Base-by-base conservation (phyloP, 2,797 vertebrate genomes). In the Luscinia megarhynchos region DNA sequence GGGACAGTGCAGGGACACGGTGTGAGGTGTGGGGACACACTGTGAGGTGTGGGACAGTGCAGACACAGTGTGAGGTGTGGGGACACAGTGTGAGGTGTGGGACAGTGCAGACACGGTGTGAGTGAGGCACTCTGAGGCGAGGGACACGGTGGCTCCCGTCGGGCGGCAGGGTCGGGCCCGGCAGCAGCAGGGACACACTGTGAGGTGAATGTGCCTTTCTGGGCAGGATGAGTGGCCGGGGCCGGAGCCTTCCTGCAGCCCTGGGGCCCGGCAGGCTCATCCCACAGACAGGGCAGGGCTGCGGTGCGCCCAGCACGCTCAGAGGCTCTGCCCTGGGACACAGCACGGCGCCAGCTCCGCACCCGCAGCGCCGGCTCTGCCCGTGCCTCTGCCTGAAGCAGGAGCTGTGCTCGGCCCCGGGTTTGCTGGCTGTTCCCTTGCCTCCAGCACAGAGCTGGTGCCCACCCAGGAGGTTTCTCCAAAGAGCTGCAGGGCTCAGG, bases 381-480 rank as follows among this genome's bases (percentile, higher is more conserved):
- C 55, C 61, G 61, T 40, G 2, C 19, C 69, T 54, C 17, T 9
- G n/a, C 3, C 2, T 10, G 15, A 14, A 61, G 21, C 36, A 64
- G 79, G 36, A 68, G 26, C 41, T 46, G 55, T 36, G 69, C 70
- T 59, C 36, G 8, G 8, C 73, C 53, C 53, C 5, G 0, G 34
- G 58, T 21, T 76, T 62, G 27, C 64, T 8, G 8, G 41, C 51
- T 1, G 2, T 58, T 48, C 41, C 57, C 77, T 61, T 69, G 73
- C 72, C 24, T 18, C 66, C 84, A 14, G 43, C 2, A 0, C 0
- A 11, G 38, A 46, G 69, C 15, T 26, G 5, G 58, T 6, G 7
- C 54, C 53, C 34, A 41, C 26, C 55, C 23, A 34, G 62, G 38
- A 21, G 67, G 7, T 9, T 9, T 10, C 3, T 22, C 57, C 12